phyloP scores from a whole-genome alignment of 2,797 vertebrate genomes.

The Ptychadena robeensis region DNA sequence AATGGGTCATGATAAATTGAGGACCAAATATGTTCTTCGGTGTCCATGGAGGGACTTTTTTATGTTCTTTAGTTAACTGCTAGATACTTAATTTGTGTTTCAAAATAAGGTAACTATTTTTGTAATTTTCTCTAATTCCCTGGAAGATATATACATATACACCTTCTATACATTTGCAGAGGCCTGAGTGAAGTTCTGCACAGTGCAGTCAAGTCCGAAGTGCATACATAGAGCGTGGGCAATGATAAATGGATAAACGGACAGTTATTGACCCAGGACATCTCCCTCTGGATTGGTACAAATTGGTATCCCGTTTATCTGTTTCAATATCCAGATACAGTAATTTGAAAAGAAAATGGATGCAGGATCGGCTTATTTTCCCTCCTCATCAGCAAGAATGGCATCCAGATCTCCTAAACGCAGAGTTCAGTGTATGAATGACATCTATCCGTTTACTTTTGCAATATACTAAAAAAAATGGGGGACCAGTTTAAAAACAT shows the following conservation, averaged over 20 bases:
- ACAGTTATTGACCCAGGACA: slow-evolving; percentile 44
- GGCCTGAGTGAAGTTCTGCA: slow-evolving; percentile 5
- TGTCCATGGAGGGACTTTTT: no score
- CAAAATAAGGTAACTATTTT: no score
- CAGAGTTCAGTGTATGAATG: neutral
- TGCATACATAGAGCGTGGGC: slow-evolving; percentile 12
- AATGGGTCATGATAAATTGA: no score
- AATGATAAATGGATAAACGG: slow-evolving; percentile 62
- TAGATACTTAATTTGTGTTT: no score
- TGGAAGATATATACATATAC: slow-evolving; percentile 2
- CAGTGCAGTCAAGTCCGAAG: slow-evolving; percentile 27
- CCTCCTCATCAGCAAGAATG: slow-evolving; percentile 54
- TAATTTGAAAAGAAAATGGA: slow-evolving; percentile 59
- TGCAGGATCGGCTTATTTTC: slow-evolving; percentile 41
- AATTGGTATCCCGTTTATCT: slow-evolving; percentile 61
- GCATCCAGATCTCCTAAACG: slow-evolving; percentile 6
- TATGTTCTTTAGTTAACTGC: no score
- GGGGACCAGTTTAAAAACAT: no score
- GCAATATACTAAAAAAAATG: neutral
- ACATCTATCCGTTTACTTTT: neutral
- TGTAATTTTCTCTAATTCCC: neutral
- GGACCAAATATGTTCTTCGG: no score
- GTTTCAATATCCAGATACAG: slow-evolving; percentile 64
- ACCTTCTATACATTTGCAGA: slow-evolving; percentile 1
- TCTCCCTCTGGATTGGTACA: slow-evolving; percentile 50